These are phyloP conservation scores for Halcyon badia DNA, from an alignment of 2,797 vertebrate species.

Conservation along the genomic window DNA sequence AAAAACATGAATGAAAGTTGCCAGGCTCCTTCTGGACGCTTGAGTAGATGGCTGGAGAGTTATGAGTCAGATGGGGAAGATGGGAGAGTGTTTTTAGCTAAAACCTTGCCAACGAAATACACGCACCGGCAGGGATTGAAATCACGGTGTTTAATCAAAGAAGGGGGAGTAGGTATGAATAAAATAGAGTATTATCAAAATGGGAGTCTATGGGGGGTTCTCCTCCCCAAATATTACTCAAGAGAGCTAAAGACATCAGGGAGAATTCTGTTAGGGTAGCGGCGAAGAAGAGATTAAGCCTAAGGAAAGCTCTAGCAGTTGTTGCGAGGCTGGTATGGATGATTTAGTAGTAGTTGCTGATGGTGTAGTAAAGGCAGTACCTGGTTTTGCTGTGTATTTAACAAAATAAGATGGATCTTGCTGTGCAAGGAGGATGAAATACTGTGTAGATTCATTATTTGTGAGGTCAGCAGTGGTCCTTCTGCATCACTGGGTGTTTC, in stretches of 20 bases:
- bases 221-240: background rate
- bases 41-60: background rate
- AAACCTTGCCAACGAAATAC: background rate
- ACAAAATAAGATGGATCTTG: background rate
- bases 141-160: background rate
- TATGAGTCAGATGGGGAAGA: background rate
- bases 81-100: background rate
- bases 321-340: background rate
- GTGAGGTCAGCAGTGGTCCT: too few relatives aligned
- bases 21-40: background rate
- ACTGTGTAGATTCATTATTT: background rate
- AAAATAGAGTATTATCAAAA: background rate
- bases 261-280: background rate
- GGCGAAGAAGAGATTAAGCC: background rate
- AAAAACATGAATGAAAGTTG: background rate
- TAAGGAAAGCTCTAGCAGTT: background rate
- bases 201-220: accelerated
- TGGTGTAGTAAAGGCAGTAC: background rate
- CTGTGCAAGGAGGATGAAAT: background rate
- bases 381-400: background rate
- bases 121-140: background rate
- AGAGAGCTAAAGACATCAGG: background rate
- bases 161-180: background rate
- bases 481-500: background rate
- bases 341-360: background rate